phyloP scores from a whole-genome alignment of 2,888 invertebrate genomes.

The Hypomecis atomaria region DNA sequence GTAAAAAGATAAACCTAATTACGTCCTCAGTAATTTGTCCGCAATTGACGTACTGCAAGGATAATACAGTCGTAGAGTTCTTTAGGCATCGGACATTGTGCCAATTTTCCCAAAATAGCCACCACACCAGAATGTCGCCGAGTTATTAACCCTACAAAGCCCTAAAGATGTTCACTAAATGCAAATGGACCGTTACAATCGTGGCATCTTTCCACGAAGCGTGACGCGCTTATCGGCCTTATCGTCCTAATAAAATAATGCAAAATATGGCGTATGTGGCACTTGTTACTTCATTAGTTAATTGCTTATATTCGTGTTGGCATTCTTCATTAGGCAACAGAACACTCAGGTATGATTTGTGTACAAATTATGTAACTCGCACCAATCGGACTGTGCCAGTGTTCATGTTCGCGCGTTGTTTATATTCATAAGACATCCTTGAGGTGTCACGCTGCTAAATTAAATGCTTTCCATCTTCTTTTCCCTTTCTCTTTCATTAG shows the following conservation, averaged over 20 bases:
- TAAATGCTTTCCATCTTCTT: constrained; percentile 4
- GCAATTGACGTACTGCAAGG: background rate
- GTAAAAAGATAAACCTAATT: background rate
- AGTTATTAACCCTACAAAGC: constrained; percentile 15
- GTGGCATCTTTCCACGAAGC: constrained; percentile 8
- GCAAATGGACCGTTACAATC: background rate
- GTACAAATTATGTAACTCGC: constrained; percentile 17
- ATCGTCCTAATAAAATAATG: constrained; percentile 22
- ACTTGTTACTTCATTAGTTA: constrained; percentile 25
- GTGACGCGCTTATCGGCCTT: constrained; percentile 1
- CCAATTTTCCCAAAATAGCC: constrained; percentile 13
- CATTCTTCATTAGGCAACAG: constrained; percentile 36
- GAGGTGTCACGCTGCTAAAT: constrained; percentile 14
- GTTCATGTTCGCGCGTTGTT: constrained; percentile 5
- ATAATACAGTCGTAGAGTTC: constrained; percentile 2
- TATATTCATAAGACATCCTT: constrained; percentile 14
- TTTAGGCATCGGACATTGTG: constrained; percentile 10
- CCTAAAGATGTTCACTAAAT: constrained; percentile 4
- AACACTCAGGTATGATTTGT: constrained; percentile 16
- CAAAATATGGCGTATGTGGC: constrained; percentile 16
- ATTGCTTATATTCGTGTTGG: constrained; percentile 35
- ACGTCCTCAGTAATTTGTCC: background rate
- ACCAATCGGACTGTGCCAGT: background rate
- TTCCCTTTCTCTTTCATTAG: constrained; percentile 2
- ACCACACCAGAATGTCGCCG: constrained; percentile 10